phyloP scores from a whole-genome alignment of 2,797 vertebrate species.

The Lepus oiostolus region DNA sequence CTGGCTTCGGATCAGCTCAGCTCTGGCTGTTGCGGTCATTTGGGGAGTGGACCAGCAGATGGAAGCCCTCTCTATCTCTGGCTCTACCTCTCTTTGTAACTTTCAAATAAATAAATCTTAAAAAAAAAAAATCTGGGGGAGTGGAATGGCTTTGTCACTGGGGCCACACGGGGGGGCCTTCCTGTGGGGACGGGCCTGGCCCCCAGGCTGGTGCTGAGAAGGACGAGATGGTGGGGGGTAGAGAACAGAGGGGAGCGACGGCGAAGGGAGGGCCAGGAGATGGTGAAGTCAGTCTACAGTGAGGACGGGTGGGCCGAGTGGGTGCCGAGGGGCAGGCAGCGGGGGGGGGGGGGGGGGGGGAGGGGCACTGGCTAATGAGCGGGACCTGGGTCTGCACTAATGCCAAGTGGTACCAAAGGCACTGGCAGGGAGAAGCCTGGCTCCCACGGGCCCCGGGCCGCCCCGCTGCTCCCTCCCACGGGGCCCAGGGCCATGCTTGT shows the following conservation, averaged over 20 bases:
- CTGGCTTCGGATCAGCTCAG: no score
- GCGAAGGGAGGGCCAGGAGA: not conserved
- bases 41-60: no score
- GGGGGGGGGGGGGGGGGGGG: no score
- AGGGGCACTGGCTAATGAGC: not conserved
- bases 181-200: not conserved
- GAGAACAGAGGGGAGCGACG: not conserved
- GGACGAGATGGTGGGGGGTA: rapidly evolving
- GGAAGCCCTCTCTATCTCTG: no score
- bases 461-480: not conserved
- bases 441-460: not conserved
- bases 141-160: not conserved
- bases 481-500: not conserved
- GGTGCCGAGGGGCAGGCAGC: no score
- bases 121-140: not conserved
- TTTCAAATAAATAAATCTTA: no score
- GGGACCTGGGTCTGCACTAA: not conserved
- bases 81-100: no score
- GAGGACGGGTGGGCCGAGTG: not conserved
- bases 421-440: no score
- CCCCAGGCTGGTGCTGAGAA: no score
- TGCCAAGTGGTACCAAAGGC: not conserved
- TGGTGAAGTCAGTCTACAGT: not conserved
- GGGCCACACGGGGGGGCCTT: not conserved
- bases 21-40: no score